A percentile compares a stretch with the other conserved stretches of the same genome.
Conservation (phyloP, 2,888 invertebrate genomes). For the Gonocerus acuteangulatus region DNA sequence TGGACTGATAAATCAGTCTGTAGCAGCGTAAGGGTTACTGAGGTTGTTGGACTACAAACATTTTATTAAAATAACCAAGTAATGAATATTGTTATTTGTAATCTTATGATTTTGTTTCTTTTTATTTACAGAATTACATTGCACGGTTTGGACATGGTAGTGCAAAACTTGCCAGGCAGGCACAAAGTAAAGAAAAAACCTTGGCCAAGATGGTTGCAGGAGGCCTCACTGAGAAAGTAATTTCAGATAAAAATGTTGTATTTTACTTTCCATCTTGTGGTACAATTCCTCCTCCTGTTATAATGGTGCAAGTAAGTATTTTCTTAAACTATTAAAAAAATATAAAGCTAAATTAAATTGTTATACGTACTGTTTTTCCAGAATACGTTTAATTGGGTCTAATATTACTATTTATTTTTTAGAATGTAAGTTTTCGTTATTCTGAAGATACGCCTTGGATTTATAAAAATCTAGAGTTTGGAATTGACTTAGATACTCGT, state of each 20-base stretch:
- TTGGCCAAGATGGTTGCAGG: conserved; percentile 98
- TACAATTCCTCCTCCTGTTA: conserved; percentile 94
- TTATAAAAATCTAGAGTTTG: conserved; percentile 96
- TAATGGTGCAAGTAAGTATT: conserved; percentile 80
- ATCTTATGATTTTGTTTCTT: no score
- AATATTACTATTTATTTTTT: no score
- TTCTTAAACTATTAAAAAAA: not conserved
- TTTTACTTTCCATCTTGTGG: conserved; percentile 96
- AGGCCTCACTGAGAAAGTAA: conserved; percentile 91
- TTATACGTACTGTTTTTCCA: not conserved
- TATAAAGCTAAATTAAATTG: not conserved
- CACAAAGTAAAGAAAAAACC: conserved; percentile 99
- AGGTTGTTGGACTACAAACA: no score
- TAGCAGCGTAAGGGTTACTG: no score
- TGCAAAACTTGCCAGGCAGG: conserved; percentile 95
- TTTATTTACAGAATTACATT: conserved; percentile 73
- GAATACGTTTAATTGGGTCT: no score
- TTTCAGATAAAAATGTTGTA: conserved; percentile 79
- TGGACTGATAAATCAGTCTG: no score
- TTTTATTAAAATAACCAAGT: no score
- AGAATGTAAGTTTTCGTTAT: conserved; percentile 94
- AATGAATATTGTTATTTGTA: no score
- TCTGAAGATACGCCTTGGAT: conserved; percentile 79
- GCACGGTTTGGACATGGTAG: conserved; percentile 99
- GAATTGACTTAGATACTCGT: conserved; percentile 93